phyloP scores from a whole-genome alignment of 1,140 invertebrate genomes.

The Parapsyche elsis region DNA sequence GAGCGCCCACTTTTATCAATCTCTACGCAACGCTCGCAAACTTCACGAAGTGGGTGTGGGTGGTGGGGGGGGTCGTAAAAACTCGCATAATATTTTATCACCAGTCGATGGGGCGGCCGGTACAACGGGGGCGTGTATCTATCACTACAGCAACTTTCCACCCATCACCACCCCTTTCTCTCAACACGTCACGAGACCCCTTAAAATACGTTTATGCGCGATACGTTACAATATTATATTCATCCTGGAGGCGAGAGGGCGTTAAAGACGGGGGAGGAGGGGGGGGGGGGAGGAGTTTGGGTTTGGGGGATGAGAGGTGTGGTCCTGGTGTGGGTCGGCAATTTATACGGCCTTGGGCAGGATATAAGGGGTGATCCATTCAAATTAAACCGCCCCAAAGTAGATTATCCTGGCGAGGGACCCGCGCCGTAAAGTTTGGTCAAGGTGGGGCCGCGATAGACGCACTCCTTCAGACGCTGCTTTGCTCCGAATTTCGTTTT shows the following conservation, averaged over 20 bases:
- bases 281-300: neutral
- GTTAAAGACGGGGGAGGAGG: neutral
- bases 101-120: slow-evolving; percentile 19
- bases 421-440: slow-evolving; percentile 53
- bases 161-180: neutral
- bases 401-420: slow-evolving; percentile 53
- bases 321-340: neutral
- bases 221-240: slow-evolving; percentile 49
- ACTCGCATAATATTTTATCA: slow-evolving; percentile 43
- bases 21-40: too few species aligned
- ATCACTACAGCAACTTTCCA: neutral
- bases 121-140: slow-evolving; percentile 24
- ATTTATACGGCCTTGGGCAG: slow-evolving; percentile 24
- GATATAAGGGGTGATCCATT: slow-evolving; percentile 54
- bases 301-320: neutral
- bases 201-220: slow-evolving; percentile 30
- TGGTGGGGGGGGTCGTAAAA: slow-evolving; percentile 23
- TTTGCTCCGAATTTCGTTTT: too few species aligned
- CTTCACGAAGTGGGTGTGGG: too few species aligned
- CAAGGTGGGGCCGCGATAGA: slow-evolving; percentile 33
- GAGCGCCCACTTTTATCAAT: too few species aligned
- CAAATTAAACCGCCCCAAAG: slow-evolving; percentile 55
- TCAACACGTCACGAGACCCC: too few species aligned
- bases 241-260: slow-evolving; percentile 31
- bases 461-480: too few species aligned